Evolutionary conservation across 2,797 vertebrate species (phyloP).

Genomic region (Coregonus sp.): DNA sequence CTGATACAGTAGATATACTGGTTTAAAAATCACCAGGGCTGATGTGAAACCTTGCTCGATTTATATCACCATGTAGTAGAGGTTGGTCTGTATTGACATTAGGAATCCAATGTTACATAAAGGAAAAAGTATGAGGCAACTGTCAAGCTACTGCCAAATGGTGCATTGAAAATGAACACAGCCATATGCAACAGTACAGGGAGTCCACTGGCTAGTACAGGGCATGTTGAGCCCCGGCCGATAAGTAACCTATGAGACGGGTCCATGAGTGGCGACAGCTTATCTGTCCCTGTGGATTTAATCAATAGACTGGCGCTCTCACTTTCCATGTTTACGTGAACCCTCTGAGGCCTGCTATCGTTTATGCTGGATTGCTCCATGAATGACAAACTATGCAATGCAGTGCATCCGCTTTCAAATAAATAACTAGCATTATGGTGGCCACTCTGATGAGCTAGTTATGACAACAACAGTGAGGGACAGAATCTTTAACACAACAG

Average conservation of each 20-base stretch:
- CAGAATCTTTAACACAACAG: not conserved
- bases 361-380: constrained; percentile 26
- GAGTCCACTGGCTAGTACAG: not conserved
- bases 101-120: not conserved
- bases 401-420: too few species aligned
- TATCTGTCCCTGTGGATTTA: constrained; percentile 72
- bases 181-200: not conserved
- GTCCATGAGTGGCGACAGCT: constrained; percentile 76
- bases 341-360: constrained; percentile 51
- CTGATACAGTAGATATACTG: too few species aligned
- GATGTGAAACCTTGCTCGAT: not conserved
- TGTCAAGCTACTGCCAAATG: not conserved
- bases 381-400: not conserved
- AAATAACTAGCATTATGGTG: too few species aligned
- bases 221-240: not conserved
- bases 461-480: not conserved
- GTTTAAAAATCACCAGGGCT: not conserved
- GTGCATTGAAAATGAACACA: not conserved
- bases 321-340: constrained; percentile 61
- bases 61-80: not conserved
- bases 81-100: not conserved
- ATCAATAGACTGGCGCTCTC: constrained; percentile 75
- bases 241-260: constrained; percentile 66
- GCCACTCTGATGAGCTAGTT: too few species aligned
- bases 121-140: not conserved